These are phyloP conservation scores for Macropis europaea DNA, from an alignment of 2,888 invertebrate genomes.

Conservation along the genomic window DNA sequence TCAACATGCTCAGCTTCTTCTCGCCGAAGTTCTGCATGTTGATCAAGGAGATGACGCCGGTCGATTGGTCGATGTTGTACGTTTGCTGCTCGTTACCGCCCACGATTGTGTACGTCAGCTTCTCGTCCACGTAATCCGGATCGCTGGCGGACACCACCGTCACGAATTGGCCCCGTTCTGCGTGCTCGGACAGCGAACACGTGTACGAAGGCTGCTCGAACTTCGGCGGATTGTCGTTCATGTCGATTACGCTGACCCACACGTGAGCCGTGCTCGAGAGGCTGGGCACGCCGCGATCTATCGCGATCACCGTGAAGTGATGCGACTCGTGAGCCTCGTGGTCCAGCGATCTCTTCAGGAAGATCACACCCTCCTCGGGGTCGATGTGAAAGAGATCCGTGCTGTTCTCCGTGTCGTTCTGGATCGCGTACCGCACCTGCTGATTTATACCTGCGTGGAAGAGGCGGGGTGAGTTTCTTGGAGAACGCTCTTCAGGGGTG, in stretches of 20 bases:
- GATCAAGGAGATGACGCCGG: conserved; percentile 85
- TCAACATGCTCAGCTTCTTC: conserved; percentile 86
- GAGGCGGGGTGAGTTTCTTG: no score
- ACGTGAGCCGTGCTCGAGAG: conserved; percentile 91
- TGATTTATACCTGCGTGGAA: conserved; percentile 82
- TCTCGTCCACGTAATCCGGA: conserved; percentile 90
- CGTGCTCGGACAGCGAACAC: conserved; percentile 89
- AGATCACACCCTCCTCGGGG: conserved; percentile 87
- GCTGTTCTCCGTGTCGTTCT: conserved; percentile 83
- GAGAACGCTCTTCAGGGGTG: no score
- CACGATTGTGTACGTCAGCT: conserved; percentile 90
- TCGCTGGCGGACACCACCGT: conserved; percentile 94
- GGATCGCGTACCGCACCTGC: conserved; percentile 86
- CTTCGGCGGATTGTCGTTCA: conserved; percentile 94
- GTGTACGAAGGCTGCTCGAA: conserved; percentile 91
- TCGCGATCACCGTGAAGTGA: conserved; percentile 90
- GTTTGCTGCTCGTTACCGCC: conserved; percentile 90
- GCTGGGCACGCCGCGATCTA: conserved; percentile 92
- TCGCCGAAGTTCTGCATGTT: conserved; percentile 88
- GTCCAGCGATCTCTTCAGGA: conserved; percentile 89
- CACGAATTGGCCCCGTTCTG: conserved; percentile 92
- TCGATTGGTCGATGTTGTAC: conserved; percentile 84
- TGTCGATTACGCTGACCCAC: conserved; percentile 91
- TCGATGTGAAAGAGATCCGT: conserved; percentile 89
- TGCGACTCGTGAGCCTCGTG: conserved; percentile 88